Evolutionary conservation across 2,797 vertebrate genomes (phyloP), one percentile per base, ranked within the genome.

Genomic region (Manis pentadactyla): DNA sequence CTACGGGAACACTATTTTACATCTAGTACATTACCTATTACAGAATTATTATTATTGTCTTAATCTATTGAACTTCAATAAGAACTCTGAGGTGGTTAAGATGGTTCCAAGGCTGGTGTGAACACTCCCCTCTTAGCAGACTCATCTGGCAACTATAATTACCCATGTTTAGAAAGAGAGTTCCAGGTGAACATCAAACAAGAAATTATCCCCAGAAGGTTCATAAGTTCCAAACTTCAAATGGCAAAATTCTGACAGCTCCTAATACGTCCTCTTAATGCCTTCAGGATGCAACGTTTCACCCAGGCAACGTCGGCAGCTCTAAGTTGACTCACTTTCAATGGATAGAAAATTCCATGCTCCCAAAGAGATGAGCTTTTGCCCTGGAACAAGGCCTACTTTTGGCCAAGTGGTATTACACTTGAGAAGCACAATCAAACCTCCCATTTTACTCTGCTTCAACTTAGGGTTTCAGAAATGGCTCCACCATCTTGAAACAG

Each of bases 1-100:
- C 84, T 49, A 96, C 2, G 7, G 83, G 86, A 96, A 98, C 97
- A 82, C 49, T 87, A 97, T 94, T 97, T 96, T 96, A 87, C 42
- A 93, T 84, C 37, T 92, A 96, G 49, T 66, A 96, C 93, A 97
- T 97, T 85, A 96, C 31, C 96, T 90, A 92, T 81, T 91, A 90
- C 69, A 96, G 66, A 97, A 96, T 97, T 89, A 96, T 94, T 95
- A 97, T 95, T 74, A 95, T 2, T 96, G 88, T 97, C 51, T 59
- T 89, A 71, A 71, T 79, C 94, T 96, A 78, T 51, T 97, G 89
- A 96, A 97, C 66, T 94, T 97, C 93, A 92, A 11, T 91, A 96
- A 95, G 89, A 98, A 97, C 86, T 95, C 90, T 95, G 93, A 98
- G 97, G 71, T 75, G 81, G 87, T 90, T 90, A 39, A 17, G 57